Evolutionary conservation across 2,888 invertebrate species (phyloP), one percentile per base, ranked within the genome.

Genomic region (Eueremaeus valkanovi): DNA sequence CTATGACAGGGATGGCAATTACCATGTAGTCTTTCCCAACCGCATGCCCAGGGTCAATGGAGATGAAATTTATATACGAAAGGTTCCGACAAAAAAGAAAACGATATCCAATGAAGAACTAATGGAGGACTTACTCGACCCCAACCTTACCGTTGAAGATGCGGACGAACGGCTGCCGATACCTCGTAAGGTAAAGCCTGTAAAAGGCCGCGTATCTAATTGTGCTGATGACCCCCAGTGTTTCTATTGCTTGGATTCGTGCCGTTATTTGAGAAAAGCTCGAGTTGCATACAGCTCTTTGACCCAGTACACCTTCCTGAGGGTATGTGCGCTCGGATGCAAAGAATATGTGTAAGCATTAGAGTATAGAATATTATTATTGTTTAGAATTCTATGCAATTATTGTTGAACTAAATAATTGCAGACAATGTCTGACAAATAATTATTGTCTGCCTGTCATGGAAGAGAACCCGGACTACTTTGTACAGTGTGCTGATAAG

Each of bases 361-460:
- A 1, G 21, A 8, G 36, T 36, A 24, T 55, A 27, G 18, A 5
- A 5, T 49, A 55, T 9, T 55, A 27, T 24, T 6, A 27, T 24
- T 9, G 6, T 9, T 6, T 9, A 24, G 27, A 55, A 5, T 24
- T 9, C 6, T 55, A 21, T 24, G 21, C 27, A 55, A 13, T 27
- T 24, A 55, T 24, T 8, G 8, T 55, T 55, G 6, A 55, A 55
- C 13, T 21, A 55, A 6, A 27, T 55, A 24, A 24, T 27, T 27
- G 36, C n/a, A 66, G 63, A 8, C 33, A 2, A n/a, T 66, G 63
- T 36, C 3, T 66, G 21, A 21, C 0, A 6, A 5, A 33, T 11
- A 66, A 66, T 21, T 66, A 36, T 18, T 66, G 63, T 66, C 21
- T 66, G 21, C 63, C 63, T 1, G 36, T 66, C 1, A 66, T 66